phyloP scores from a whole-genome alignment of 2,113 vertebrate species.

The Raja brachyura region DNA sequence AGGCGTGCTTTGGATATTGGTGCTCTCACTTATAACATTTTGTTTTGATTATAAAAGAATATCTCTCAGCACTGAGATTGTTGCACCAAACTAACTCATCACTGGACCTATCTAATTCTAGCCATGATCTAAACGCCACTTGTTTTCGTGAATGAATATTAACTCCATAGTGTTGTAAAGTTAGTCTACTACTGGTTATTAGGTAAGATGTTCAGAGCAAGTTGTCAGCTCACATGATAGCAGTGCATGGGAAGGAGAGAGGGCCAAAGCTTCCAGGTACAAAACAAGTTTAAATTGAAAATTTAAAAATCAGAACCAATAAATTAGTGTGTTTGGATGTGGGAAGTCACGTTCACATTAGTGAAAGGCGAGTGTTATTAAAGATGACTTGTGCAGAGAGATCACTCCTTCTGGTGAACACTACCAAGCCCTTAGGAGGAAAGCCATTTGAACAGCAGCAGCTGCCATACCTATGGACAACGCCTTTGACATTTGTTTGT shows the following conservation, averaged over 20 bases:
- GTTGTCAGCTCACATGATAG: not conserved
- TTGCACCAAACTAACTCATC: not conserved
- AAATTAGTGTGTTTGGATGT: not conserved
- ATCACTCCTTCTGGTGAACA: not conserved
- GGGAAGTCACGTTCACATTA: not conserved
- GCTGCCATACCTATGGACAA: not conserved
- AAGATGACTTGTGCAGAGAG: slow-evolving; percentile 8
- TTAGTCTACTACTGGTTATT: not conserved
- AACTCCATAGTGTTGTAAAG: not conserved
- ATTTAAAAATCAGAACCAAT: not conserved
- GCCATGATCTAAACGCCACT: not conserved
- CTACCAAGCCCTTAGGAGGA: slow-evolving; percentile 14
- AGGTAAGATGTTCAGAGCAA: not conserved
- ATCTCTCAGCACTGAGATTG: not conserved
- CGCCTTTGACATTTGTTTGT: not conserved
- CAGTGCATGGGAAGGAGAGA: not conserved
- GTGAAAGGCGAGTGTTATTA: slow-evolving; percentile 13
- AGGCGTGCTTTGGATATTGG: not conserved
- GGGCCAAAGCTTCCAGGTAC: not conserved
- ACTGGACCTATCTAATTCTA: not conserved
- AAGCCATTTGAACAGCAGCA: slow-evolving; percentile 4
- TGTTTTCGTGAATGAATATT: not conserved
- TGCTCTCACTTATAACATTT: not conserved
- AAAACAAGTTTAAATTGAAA: not conserved
- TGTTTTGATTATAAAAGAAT: not conserved